A percentile compares a stretch with the other conserved stretches of the same genome.
Evolutionary conservation across 2,113 vertebrate genomes (phyloP).

Genomic region (Tenebrosternarchus preto): DNA sequence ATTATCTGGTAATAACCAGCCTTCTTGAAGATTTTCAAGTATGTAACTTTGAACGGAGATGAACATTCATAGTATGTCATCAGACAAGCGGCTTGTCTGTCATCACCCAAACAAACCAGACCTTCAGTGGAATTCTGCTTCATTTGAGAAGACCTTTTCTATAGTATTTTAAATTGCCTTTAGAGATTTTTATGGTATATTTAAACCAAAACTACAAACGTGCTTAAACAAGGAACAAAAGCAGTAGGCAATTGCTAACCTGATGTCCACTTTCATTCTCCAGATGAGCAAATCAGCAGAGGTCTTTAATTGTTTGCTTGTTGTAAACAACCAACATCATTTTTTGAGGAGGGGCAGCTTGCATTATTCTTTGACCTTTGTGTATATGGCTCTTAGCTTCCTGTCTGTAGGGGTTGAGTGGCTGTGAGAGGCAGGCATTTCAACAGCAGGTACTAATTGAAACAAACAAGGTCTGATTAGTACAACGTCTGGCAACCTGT

Average conservation of each 20-base stretch:
- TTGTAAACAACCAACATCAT: background rate
- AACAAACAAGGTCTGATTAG: constrained; percentile 99
- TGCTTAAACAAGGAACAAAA: background rate
- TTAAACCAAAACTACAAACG: too few species aligned
- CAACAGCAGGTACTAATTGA: constrained; percentile 99
- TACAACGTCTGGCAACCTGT: constrained; percentile 97
- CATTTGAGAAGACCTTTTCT: too few species aligned
- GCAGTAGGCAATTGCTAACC: background rate
- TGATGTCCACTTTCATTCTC: background rate
- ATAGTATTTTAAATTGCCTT: too few species aligned
- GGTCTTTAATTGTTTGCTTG: background rate
- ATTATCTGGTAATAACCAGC: constrained; percentile 11
- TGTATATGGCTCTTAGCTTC: background rate
- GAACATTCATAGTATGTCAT: background rate
- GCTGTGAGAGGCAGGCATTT: constrained; percentile 90
- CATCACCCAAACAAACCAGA: background rate
- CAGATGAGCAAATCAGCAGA: background rate
- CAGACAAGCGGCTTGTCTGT: background rate
- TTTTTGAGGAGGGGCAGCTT: background rate
- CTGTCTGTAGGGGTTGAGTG: constrained; percentile 29
- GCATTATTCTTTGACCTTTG: background rate
- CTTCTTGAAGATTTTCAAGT: background rate
- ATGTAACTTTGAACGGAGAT: background rate
- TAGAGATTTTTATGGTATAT: too few species aligned
- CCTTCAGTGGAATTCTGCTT: background rate